A percentile compares a stretch with the other conserved stretches of the same genome.
Evolutionary conservation across 2,113 vertebrate species (phyloP).

Genomic region (Paralichthys olivaceus): DNA sequence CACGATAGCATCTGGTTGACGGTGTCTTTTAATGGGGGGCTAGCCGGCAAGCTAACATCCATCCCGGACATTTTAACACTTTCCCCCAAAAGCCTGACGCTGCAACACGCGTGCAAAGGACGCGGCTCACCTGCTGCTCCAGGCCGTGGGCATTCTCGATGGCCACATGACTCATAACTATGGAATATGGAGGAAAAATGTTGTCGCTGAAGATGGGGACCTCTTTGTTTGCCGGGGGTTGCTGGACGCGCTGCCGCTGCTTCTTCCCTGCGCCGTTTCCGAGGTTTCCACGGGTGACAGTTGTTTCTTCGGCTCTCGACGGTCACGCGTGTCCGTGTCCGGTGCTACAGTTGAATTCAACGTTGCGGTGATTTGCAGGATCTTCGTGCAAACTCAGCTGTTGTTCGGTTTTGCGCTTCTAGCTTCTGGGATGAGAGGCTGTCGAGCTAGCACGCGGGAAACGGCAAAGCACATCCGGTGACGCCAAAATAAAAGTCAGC

Average conservation of each 20-base stretch:
- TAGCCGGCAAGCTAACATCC: conserved; percentile 62
- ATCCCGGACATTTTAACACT: conserved; percentile 21
- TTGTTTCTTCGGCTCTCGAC: conserved; percentile 9
- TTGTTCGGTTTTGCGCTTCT: conserved; percentile 60
- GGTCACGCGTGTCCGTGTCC: background rate
- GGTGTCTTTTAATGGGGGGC: conserved; percentile 17
- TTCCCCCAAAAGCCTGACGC: background rate
- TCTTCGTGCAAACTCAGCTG: conserved; percentile 71
- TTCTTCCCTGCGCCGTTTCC: conserved; percentile 31
- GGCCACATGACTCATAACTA: conserved; percentile 99
- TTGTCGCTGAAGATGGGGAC: conserved; percentile 77
- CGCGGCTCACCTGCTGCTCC: conserved; percentile 93
- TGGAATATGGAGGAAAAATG: conserved; percentile 86
- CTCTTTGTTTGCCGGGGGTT: conserved; percentile 82
- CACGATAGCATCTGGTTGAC: conserved; percentile 67
- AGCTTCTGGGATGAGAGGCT: conserved; percentile 49
- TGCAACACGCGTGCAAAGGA: conserved; percentile 2
- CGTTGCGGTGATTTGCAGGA: too few relatives aligned
- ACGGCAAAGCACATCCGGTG: conserved; percentile 11
- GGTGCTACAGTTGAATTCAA: background rate
- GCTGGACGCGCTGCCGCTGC: conserved; percentile 66
- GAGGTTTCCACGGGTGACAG: conserved; percentile 39
- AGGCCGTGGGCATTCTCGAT: conserved; percentile 96
- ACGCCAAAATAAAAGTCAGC: conserved; percentile 48
- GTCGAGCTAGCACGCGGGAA: background rate